Conservation (phyloP, 2,113 vertebrate genomes). For the Tragelaphus scriptus region DNA sequence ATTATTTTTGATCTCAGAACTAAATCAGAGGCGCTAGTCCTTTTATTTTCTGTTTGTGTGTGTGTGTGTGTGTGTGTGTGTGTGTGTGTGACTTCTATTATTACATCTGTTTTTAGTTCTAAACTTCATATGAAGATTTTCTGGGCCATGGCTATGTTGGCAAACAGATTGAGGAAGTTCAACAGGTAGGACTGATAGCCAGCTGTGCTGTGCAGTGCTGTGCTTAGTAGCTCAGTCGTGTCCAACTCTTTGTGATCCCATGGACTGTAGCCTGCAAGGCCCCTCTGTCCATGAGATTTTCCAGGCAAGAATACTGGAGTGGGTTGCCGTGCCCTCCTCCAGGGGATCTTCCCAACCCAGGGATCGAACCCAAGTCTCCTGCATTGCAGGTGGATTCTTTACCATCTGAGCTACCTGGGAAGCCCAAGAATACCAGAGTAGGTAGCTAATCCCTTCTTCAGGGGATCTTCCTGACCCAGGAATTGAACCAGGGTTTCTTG, state of each 20-base stretch:
- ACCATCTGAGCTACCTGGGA: background rate
- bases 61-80: no score
- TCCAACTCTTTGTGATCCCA: background rate
- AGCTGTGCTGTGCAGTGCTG: background rate
- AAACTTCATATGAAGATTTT: background rate
- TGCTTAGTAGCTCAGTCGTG: background rate
- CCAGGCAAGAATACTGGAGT: background rate
- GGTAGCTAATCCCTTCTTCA: background rate
- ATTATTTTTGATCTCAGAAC: background rate
- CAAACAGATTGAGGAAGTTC: background rate
- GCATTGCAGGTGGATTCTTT: background rate
- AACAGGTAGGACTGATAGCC: background rate
- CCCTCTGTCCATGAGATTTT: background rate
- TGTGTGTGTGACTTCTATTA: background rate
- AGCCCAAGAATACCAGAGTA: background rate
- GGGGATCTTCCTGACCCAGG: background rate
- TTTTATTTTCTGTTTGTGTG: background rate
- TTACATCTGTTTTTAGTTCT: background rate
- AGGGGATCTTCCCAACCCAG: background rate
- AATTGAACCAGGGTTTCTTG: background rate
- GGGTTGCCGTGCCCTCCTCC: background rate
- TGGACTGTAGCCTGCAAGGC: fast-evolving
- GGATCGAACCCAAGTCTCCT: background rate
- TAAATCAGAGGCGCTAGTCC: background rate
- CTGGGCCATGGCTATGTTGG: background rate